These are phyloP conservation scores for Atta texana DNA, from an alignment of 1,140 invertebrate species.

Conservation along the genomic window DNA sequence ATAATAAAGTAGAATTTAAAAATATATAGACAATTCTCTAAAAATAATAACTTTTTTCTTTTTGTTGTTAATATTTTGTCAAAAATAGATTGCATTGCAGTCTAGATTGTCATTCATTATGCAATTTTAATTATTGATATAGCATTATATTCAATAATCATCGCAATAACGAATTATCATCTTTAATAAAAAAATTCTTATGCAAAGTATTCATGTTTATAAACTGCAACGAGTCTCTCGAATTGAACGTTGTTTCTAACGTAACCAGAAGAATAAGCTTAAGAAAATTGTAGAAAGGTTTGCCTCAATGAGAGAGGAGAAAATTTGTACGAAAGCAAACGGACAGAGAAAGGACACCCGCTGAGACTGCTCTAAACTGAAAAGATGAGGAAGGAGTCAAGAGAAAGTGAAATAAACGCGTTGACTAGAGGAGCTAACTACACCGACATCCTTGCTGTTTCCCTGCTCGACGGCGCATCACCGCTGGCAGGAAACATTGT, in stretches of 20 bases:
- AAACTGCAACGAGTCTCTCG: background rate
- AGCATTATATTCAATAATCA: background rate
- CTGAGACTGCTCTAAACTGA: constrained; percentile 30
- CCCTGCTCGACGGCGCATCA: constrained; percentile 43
- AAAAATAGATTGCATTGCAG: background rate
- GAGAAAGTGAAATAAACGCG: constrained; percentile 53
- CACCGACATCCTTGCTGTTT: constrained; percentile 52
- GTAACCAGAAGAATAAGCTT: constrained; percentile 20
- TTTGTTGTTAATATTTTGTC: background rate
- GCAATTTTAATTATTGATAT: background rate
- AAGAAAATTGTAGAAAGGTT: constrained; percentile 52
- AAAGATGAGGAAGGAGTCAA: constrained; percentile 26
- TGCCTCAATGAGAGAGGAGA: background rate
- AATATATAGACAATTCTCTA: background rate
- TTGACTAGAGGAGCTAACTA: constrained; percentile 58
- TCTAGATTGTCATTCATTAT: background rate
- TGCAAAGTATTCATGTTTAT: background rate
- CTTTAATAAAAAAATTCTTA: background rate
- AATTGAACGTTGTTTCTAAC: constrained; percentile 28
- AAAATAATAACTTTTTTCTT: background rate
- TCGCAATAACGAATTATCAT: background rate
- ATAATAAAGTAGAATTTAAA: constrained; percentile 23
- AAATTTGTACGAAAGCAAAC: constrained; percentile 42
- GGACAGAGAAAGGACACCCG: background rate
- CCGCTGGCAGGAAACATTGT: constrained; percentile 41